Evolutionary conservation across 2,888 invertebrate species (phyloP).

Genomic region (Pegoplata infirma): DNA sequence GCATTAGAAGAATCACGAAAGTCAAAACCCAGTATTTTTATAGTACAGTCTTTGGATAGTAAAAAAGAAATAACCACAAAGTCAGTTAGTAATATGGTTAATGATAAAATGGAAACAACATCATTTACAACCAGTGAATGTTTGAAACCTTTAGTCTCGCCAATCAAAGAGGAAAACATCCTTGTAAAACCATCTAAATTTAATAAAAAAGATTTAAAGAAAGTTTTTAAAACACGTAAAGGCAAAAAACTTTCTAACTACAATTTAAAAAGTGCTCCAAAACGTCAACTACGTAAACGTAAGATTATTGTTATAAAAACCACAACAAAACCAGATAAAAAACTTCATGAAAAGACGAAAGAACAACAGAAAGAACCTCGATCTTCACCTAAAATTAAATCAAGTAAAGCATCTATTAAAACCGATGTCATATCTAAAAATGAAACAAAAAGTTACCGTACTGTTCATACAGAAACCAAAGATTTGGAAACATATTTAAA

Average conservation of each 20-base stretch:
- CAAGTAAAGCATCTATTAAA: neutral
- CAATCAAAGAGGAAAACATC: neutral
- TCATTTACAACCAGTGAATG: neutral
- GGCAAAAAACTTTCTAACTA: constrained; percentile 26
- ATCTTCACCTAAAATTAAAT: constrained; percentile 32
- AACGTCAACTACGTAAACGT: constrained; percentile 70
- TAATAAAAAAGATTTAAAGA: constrained; percentile 26
- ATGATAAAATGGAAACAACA: neutral
- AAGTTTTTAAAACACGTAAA: constrained; percentile 21
- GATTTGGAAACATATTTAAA: constrained; percentile 51
- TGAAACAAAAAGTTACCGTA: constrained; percentile 38
- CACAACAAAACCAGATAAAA: constrained; percentile 50
- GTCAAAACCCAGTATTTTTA: constrained; percentile 73
- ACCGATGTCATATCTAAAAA: neutral
- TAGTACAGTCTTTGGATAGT: constrained; percentile 68
- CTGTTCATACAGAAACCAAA: constrained; percentile 54
- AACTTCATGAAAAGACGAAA: constrained; percentile 21
- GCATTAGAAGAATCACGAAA: constrained; percentile 72
- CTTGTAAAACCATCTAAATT: constrained; percentile 17
- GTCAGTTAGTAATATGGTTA: neutral
- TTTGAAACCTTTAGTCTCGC: neutral
- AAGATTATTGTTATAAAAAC: constrained; percentile 69
- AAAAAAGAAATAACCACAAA: constrained; percentile 27
- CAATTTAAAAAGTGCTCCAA: constrained; percentile 29
- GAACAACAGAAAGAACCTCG: constrained; percentile 26